Evolutionary conservation across 2,888 invertebrate species (phyloP), one percentile per base, ranked within the genome.

Genomic region (Nudaria mundana): DNA sequence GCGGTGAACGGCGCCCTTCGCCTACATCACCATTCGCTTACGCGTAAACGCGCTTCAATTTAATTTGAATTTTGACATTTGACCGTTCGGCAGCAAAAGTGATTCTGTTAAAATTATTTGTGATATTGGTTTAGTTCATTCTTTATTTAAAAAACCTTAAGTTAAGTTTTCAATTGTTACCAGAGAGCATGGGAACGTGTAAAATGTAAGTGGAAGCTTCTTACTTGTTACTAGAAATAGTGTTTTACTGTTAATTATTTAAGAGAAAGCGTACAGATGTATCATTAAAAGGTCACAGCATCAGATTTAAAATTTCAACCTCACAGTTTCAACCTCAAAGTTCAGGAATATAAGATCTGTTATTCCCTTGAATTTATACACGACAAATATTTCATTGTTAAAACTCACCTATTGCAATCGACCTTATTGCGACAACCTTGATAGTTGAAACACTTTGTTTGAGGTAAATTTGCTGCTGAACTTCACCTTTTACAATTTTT

Each of bases 181-280:
- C 71, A 66, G 57, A 68, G 74, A 23, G 63, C 64, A 85, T 85
- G 85, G 85, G 81, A 79, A 76, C 72, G 63, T 62, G 63, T 69
- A 63, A 66, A 70, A 76, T 67, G 85, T 86, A 70, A 85, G 85
- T 79, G 36, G 37, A 44, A 55, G 50, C 53, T 57, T 60, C 55
- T 52, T 44, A 30, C 23, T 32, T 20, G 13, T 5, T 13, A 26
- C 20, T 32, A 7, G 14, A 14, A 29, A 20, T 22, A 6, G 5
- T 5, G n/a, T 3, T 31, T 31, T n/a, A 23, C n/a, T n/a, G n/a
- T 24, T 3, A 29, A 18, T 33, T 33, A 23, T 16, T 5, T 13
- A 23, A 39, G 28, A 14, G 16, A 28, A 33, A 32, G 7, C 25
- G n/a, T 25, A 25, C 20, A 18, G 6, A 13, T 2, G 4, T 28